phyloP scores from a whole-genome alignment of 1,140 invertebrate genomes.

The Oncopodura yosiiana region DNA sequence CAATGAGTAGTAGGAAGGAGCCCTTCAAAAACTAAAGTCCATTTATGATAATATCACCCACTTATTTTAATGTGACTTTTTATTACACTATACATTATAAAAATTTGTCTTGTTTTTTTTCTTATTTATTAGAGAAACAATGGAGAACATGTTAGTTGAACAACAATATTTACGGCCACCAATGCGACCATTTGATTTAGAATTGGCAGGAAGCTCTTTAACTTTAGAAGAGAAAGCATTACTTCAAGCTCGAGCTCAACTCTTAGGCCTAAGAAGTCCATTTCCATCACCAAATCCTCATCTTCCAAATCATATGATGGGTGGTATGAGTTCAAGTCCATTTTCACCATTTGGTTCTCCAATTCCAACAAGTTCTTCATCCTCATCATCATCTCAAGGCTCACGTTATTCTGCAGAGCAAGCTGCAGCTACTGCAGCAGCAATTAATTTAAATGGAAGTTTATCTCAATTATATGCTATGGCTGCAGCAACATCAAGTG shows the following conservation, averaged over 20 bases:
- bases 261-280: constrained; percentile 30
- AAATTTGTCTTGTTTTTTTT: constrained; percentile 30
- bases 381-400: constrained; percentile 22
- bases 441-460: constrained; percentile 29
- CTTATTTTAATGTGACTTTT: neutral
- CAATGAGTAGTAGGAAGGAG: neutral
- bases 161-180: constrained; percentile 63
- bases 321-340: neutral
- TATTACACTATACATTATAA: neutral
- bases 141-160: constrained; percentile 69
- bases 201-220: constrained; percentile 57
- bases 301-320: constrained; percentile 29
- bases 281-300: constrained; percentile 30
- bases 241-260: constrained; percentile 40
- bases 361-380: constrained; percentile 15
- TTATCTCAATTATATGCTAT: constrained; percentile 36
- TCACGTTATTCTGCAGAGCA: constrained; percentile 26
- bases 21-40: neutral
- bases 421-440: constrained; percentile 34
- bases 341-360: constrained; percentile 21
- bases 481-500: constrained; percentile 16
- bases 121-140: constrained; percentile 59
- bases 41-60: neutral
- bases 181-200: constrained; percentile 61
- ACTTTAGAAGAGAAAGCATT: constrained; percentile 65